Conservation (phyloP, 2,797 vertebrate species). For the Galago senegalensis region DNA sequence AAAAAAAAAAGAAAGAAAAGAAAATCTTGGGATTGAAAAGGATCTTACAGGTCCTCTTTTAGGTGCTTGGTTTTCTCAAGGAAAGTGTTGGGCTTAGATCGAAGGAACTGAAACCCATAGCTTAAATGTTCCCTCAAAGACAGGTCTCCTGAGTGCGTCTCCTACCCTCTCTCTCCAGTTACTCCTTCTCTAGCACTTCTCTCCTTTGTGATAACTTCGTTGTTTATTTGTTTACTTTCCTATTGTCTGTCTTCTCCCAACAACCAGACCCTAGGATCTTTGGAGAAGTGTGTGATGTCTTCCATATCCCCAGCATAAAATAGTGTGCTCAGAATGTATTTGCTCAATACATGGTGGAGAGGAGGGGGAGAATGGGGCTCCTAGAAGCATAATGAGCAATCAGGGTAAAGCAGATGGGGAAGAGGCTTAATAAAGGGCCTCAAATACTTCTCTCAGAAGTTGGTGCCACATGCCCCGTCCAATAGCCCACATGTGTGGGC, state of each 20-base stretch:
- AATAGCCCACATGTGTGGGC: background rate
- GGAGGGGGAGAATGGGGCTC: no score
- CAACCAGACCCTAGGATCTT: background rate
- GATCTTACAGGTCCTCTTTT: background rate
- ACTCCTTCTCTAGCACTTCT: background rate
- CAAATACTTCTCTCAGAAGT: background rate
- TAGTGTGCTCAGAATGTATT: background rate
- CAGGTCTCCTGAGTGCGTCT: background rate
- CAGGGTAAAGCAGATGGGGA: background rate
- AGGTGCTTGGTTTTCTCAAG: background rate
- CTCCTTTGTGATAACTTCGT: background rate
- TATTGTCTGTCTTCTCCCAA: background rate
- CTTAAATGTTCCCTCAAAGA: background rate
- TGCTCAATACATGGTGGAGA: background rate
- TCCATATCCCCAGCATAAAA: background rate
- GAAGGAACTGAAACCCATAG: background rate
- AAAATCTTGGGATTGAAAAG: background rate
- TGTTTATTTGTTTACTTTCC: background rate
- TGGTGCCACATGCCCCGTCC: rapidly evolving
- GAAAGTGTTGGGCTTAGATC: background rate
- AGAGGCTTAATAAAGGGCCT: no score
- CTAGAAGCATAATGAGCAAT: background rate
- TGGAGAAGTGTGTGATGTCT: background rate
- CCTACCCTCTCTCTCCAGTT: background rate
- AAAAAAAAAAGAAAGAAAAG: no score